Evolutionary conservation across 2,797 vertebrate genomes (phyloP).

Genomic region (Sebastiscus tertius): DNA sequence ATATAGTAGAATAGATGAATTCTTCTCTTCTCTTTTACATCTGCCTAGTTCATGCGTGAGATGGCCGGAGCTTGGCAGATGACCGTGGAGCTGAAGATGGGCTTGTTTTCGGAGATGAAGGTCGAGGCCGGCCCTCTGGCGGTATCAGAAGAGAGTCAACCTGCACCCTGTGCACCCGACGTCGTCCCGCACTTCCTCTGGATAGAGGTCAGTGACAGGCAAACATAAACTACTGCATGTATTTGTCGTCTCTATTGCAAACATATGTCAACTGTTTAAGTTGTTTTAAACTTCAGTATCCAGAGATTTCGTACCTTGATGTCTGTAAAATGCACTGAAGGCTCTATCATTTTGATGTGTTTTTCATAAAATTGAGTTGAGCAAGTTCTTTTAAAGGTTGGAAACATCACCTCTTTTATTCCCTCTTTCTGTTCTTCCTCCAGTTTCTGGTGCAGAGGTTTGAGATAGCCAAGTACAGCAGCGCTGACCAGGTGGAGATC

Average conservation of each 20-base stretch:
- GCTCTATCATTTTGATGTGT: not conserved
- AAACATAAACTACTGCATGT: not conserved
- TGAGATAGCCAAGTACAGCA: slow-evolving; percentile 98
- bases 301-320: not conserved
- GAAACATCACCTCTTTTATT: not conserved
- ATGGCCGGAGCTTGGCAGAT: slow-evolving; percentile 99
- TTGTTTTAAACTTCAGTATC: not conserved
- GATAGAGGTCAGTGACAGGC: slow-evolving; percentile 88
- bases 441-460: slow-evolving; percentile 97
- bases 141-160: slow-evolving; percentile 95
- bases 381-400: not conserved
- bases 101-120: slow-evolving; percentile 91
- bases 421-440: not conserved
- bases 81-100: slow-evolving; percentile 94
- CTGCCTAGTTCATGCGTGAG: slow-evolving; percentile 93
- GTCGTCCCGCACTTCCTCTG: slow-evolving; percentile 95
- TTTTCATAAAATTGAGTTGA: not conserved
- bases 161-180: slow-evolving; percentile 90
- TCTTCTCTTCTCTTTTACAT: not conserved
- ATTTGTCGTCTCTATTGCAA: not conserved
- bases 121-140: slow-evolving; percentile 93
- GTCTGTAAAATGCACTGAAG: not conserved
- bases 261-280: not conserved
- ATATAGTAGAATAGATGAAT: not conserved
- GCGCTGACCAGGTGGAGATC: slow-evolving; percentile 97